Evolutionary conservation across 2,888 invertebrate genomes (phyloP).

Genomic region (Lutraria lutraria): DNA sequence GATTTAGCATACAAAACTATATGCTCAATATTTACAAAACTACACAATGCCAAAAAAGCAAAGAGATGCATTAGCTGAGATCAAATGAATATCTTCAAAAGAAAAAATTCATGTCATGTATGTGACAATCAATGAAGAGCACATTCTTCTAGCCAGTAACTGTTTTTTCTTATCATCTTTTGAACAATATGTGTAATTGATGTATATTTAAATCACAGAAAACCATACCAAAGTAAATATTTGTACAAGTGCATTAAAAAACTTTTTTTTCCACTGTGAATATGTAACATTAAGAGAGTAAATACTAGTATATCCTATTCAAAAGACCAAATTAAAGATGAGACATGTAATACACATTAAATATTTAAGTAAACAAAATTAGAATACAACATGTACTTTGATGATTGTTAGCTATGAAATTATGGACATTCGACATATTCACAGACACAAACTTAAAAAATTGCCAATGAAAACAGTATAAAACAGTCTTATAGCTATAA

Average conservation of each 20-base stretch:
- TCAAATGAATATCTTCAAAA: conserved; percentile 32
- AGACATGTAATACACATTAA: neutral
- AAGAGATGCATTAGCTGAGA: neutral
- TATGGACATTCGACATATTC: neutral
- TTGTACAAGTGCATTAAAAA: conserved; percentile 18
- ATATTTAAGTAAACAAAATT: neutral
- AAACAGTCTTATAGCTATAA: no score
- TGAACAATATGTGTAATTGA: conserved; percentile 26
- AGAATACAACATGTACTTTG: neutral
- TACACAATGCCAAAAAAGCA: neutral
- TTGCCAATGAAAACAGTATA: no score
- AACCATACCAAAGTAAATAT: conserved; percentile 32
- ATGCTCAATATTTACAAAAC: neutral
- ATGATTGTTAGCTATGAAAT: neutral
- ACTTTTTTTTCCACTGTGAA: conserved; percentile 12
- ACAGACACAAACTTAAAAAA: no score
- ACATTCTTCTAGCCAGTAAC: conserved; percentile 20
- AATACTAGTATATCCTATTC: neutral
- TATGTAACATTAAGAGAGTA: neutral
- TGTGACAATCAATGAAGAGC: conserved; percentile 22
- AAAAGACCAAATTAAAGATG: neutral
- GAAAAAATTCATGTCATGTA: neutral
- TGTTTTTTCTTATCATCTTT: neutral
- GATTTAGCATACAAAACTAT: neutral
- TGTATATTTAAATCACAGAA: neutral